Base-by-base conservation (phyloP, 2,797 vertebrate genomes). In the Nasua narica region DNA sequence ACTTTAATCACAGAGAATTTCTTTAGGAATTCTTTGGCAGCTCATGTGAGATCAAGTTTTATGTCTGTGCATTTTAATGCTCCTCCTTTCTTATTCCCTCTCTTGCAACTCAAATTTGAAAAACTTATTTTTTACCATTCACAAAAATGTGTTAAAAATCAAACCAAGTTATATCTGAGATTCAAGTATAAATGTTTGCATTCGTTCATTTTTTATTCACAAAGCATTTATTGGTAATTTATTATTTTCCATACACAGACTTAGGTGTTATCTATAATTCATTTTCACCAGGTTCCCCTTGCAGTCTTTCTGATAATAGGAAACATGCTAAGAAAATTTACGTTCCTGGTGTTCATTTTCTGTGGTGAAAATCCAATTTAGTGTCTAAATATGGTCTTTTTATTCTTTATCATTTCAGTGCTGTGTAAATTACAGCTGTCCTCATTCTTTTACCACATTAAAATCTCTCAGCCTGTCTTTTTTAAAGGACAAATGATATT, bases 401-500 rank as follows among this genome's bases (percentile, higher is more conserved):
- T 69, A 54, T 89, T 89, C 67, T 77, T 76, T 40, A 69, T 89
- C 70, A 58, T 93, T 90, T 96, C 46, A n/a, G n/a, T 14, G 13
- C 46, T 84, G 58, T 85, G 95, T 58, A 85, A 81, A 91, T 94
- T 88, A 65, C 15, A 91, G 82, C 29, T 88, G 2, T 81, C 82
- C 79, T 91, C 32, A 65, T 69, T 78, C 69, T 93, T 90, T 84
- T 35, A 52, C 23, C 23, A 9, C 29, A 67, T 84, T 92, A 72
- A 82, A 92, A 69, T 82, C 48, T 91, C 56, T 84, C 65, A 32
- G 48, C n/a, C 78, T 83, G 29, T 60, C 43, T 70, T 58, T 90
- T 95, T 91, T 29, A 86, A 93, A 97, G 81, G 87, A 93, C 87
- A 85, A 92, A 77, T 52, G 52, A 10, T 94, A 81, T 88, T 97